Base-by-base conservation (phyloP, 2,797 vertebrate species). In the Dendrocincla fuliginosa region DNA sequence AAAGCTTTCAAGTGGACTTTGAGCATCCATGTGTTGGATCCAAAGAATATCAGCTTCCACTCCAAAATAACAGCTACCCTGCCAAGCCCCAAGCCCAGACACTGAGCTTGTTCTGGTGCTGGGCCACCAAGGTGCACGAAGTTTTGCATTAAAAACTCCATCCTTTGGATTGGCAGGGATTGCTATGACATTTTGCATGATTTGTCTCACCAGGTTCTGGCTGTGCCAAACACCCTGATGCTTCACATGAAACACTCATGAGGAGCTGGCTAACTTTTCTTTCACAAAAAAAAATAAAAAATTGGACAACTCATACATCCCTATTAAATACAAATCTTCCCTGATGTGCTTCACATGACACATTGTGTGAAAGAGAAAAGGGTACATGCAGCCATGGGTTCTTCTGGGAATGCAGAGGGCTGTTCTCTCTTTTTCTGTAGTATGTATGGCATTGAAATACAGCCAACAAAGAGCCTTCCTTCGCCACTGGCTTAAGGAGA, bases 1-100 rank as follows among this genome's bases (percentile, higher is more conserved):
- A 74, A 87, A 94, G 84, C 53, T 88, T 95, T 82, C 73, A 77
- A 80, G 83, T 79, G 68, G 63, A 82, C 85, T 92, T 44, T 81
- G 67, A 91, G 87, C 50, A 85, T 55, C 41, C 9, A 9, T 47
- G 53, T 9, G 1, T 28, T 85, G 16, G 18, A 80, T 80, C 65
- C 81, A 89, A 76, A 90, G 44, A 55, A 46, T 86, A 84, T 46
- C 69, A 76, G 27, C n/a, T 53, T 90, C 13, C 30, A 80, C 33
- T 81, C 39, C 8, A 11, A 75, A 63, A 50, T 33, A 81, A 81
- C 39, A 50, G 33, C 76, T 56, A 55, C 13, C 17, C 46, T 69
- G 47, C 56, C 56, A 78, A 20, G 0, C 8, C 14, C 16, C 24
- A 47, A 12, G 10, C 20, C 46, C 47, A 85, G 53, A 47, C 41